Percentiles rank a stretch among this genome's conserved stretches.
phyloP scores from a whole-genome alignment of 2,113 vertebrate genomes.

The Tringa solitaria region DNA sequence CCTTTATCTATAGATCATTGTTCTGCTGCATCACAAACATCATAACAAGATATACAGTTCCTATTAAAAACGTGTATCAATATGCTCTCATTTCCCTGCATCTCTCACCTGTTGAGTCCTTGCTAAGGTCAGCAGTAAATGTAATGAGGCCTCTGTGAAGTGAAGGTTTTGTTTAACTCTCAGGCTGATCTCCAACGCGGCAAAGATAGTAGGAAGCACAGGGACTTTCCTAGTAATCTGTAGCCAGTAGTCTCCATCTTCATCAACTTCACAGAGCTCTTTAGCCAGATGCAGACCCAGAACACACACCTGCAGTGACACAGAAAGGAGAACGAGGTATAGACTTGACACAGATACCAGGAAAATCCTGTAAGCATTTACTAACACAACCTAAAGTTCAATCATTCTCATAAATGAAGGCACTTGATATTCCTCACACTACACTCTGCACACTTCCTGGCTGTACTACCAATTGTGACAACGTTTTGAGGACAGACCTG shows the following conservation, averaged over 20 bases:
- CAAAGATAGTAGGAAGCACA: constrained; percentile 87
- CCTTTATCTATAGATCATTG: not conserved
- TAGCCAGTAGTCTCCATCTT: constrained; percentile 90
- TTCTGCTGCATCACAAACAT: not conserved
- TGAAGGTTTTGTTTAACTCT: constrained; percentile 92
- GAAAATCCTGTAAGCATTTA: not conserved
- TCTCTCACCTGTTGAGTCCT: constrained; percentile 88
- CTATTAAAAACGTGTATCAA: not conserved
- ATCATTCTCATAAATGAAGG: not conserved
- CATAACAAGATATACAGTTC: not conserved
- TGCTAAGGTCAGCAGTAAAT: constrained; percentile 92
- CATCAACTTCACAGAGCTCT: constrained; percentile 91
- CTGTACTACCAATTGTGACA: not conserved
- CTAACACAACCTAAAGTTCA: not conserved
- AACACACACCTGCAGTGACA: constrained; percentile 86
- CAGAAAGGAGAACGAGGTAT: not conserved
- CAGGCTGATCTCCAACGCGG: constrained; percentile 90
- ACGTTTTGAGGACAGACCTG: not conserved
- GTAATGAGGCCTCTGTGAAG: constrained; percentile 90
- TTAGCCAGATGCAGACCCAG: constrained; percentile 92
- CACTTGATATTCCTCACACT: not conserved
- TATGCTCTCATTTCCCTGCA: not conserved
- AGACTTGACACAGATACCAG: not conserved
- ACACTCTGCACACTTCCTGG: not conserved
- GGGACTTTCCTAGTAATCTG: constrained; percentile 88